Evolutionary conservation across 2,797 vertebrate species (phyloP), one percentile per base, ranked within the genome.

Genomic region (Tachyglossus aculeatus): DNA sequence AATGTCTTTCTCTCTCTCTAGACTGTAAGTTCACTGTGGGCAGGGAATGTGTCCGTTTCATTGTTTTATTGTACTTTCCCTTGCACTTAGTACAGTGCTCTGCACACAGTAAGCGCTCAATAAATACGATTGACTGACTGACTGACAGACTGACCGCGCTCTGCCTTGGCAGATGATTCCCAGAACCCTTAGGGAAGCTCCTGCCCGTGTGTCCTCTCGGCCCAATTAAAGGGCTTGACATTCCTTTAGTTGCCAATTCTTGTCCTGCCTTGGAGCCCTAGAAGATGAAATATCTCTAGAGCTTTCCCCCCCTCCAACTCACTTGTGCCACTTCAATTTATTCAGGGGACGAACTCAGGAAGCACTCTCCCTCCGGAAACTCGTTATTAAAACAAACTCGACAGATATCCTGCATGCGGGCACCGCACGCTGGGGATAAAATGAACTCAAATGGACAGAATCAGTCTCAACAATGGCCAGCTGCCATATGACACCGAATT

Each of bases 311-410:
- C 70, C 34, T 67, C 54, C 34, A 67, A 38, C 51, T 41, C 70
- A 62, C 45, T 75, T 33, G 18, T 47, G 40, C 52, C 53, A 55
- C 73, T 83, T 77, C 4, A 0, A 53, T 66, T 73, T 67, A 74
- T 70, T 67, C 74, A 59, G 31, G 58, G 63, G 71, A 72, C 73
- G 65, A 73, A 57, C 67, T 79, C 52, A 34, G 52, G 34, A 66
- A 73, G 48, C 44, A 63, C 79, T 66, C 75, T 31, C 58, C 58
- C 53, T 63, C 58, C 40, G 58, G 55, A 79, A 66, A 27, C 38
- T 25, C 38, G 52, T 75, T 73, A 73, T 68, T 75, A 73, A 77
- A 86, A 77, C 65, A 74, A 77, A 77, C 55, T 36, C 55, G 61
- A 57, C 31, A 55, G 73, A 72, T 43, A 63, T 50, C 43, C 55